Percentiles rank a stretch among this genome's conserved stretches.
These are phyloP conservation scores for Willowsia nigromaculata DNA, from an alignment of 2,888 invertebrate genomes.

Conservation along the genomic window DNA sequence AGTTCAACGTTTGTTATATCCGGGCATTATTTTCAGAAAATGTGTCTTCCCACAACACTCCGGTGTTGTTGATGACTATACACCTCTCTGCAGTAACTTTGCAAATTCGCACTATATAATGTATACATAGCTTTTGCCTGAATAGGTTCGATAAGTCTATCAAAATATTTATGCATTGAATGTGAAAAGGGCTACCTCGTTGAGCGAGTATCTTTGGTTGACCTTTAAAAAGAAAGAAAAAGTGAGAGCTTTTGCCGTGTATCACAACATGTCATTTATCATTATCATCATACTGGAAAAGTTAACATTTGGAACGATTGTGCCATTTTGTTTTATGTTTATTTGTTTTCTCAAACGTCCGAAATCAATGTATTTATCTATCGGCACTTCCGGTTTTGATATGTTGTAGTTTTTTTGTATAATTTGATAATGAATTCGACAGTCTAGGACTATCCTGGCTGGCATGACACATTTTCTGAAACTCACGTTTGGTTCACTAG, in stretches of 20 bases:
- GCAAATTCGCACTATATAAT: constrained; percentile 21
- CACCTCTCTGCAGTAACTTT: constrained; percentile 26
- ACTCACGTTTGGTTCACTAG: constrained; percentile 49
- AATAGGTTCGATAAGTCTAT: not conserved
- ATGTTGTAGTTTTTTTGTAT: constrained; percentile 56
- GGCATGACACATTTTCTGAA: constrained; percentile 79
- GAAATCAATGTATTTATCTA: constrained; percentile 67
- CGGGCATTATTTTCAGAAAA: constrained; percentile 86
- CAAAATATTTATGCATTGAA: not conserved
- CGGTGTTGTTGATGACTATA: constrained; percentile 48
- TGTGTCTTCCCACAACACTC: constrained; percentile 89
- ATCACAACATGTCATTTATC: constrained; percentile 67
- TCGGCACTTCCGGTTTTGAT: constrained; percentile 62
- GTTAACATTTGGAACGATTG: constrained; percentile 39
- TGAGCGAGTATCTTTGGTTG: constrained; percentile 62
- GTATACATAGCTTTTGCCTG: constrained; percentile 50
- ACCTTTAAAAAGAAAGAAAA: constrained; percentile 25
- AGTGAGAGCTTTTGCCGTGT: constrained; percentile 73
- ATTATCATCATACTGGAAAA: constrained; percentile 49
- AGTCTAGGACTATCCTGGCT: constrained; percentile 57
- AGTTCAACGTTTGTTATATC: not conserved
- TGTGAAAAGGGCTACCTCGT: constrained; percentile 24
- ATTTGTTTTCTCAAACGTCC: constrained; percentile 37
- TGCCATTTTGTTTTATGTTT: constrained; percentile 50
- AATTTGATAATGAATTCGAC: constrained; percentile 46